Evolutionary conservation across 2,888 invertebrate genomes (phyloP), one percentile per base, ranked within the genome.

Genomic region (Alviniconcha strummeri): DNA sequence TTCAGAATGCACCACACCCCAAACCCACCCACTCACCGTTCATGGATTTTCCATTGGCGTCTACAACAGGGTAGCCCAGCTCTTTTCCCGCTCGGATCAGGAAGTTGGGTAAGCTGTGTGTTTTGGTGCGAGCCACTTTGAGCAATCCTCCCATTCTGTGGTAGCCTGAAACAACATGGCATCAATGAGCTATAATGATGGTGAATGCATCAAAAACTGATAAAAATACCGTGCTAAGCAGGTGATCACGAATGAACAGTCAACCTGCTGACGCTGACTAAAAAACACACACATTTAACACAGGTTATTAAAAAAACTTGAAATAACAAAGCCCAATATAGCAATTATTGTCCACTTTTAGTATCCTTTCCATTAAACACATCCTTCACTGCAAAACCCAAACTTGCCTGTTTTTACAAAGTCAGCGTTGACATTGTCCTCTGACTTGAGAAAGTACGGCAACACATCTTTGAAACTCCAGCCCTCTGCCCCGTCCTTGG

Each of bases 391-490:
- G 36, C 36, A 36, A 36, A 36, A 36, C 36, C 36, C 36, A 71
- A 71, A 60, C 67, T 75, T 11, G 69, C 82, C 82, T 55, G 77
- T 77, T 19, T 82, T 82, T 8, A 82, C 77, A 67, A 69, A 76
- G 11, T 82, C 82, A 15, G 82, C 82, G 67, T 82, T 82, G 55
- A 82, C 76, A n/a, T 82, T 82, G 84, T 94, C 92, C 88, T 94
- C 94, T 19, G 95, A 94, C 93, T 95, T 92, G 91, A 94, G 93
- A 93, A 95, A 94, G 84, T 92, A 93, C 92, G 94, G 92, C 91
- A 96, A 91, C 96, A 96, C 87, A 97, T 98, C 88, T 96, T 95
- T 94, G 97, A 97, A 92, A 4, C 96, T 96, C 98, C 98, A 98
- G 4, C 98, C 98, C 0, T 96, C 95, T 93, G 98, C 98, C 0